These are phyloP conservation scores for Cryptocheilus praepositus DNA, from an alignment of 2,888 invertebrate genomes.

Conservation along the genomic window DNA sequence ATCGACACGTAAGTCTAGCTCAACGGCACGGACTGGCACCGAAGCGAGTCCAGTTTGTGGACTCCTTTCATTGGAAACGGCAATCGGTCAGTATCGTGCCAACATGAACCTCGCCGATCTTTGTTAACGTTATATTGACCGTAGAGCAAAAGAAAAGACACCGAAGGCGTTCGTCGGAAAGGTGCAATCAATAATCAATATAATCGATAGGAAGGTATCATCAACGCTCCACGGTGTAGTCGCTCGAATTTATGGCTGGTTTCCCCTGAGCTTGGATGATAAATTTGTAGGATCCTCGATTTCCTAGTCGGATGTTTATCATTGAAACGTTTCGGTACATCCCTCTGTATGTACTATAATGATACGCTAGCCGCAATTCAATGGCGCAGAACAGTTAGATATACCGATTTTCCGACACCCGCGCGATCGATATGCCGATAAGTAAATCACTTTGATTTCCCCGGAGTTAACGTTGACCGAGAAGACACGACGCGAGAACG, in stretches of 20 bases:
- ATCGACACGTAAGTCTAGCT: constrained; percentile 8
- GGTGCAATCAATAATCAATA: too few relatives aligned
- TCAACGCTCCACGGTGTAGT: too few relatives aligned
- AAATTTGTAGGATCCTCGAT: neutral
- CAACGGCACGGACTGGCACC: neutral
- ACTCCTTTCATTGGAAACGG: constrained; percentile 23
- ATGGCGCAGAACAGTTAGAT: constrained; percentile 27
- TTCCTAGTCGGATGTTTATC: constrained; percentile 22
- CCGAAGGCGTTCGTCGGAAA: too few relatives aligned
- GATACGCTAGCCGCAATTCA: constrained; percentile 23
- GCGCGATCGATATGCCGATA: neutral
- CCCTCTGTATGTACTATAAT: constrained; percentile 29
- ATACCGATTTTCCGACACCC: neutral
- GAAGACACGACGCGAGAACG: neutral
- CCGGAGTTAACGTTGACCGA: constrained; percentile 18
- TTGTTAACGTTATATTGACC: too few relatives aligned
- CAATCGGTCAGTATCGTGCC: too few relatives aligned
- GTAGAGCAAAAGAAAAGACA: too few relatives aligned
- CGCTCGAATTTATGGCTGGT: neutral
- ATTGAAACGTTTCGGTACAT: constrained; percentile 22
- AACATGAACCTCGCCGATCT: too few relatives aligned
- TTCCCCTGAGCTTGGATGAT: neutral
- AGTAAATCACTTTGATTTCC: constrained; percentile 34
- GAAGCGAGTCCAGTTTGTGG: constrained; percentile 1
- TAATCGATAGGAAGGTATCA: too few relatives aligned